Percentiles rank a stretch among this genome's conserved stretches.
Evolutionary conservation across 2,113 vertebrate genomes (phyloP).

Genomic region (Sebastes schlegelii): DNA sequence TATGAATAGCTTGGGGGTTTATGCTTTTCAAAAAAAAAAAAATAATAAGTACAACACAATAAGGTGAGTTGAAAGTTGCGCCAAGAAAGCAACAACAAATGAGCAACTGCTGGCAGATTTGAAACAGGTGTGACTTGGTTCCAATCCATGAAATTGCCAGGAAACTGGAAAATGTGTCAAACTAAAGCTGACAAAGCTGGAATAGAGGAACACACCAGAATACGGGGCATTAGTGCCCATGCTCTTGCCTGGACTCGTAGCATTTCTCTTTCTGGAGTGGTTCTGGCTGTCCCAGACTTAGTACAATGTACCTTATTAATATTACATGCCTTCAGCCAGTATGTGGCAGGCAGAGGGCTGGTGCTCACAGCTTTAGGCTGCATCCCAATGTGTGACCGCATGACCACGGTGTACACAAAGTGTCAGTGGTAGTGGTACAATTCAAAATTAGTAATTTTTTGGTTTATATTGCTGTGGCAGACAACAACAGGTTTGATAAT

Average conservation of each 20-base stretch:
- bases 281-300: not conserved
- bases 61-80: not conserved
- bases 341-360: conserved; percentile 26
- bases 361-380: conserved; percentile 5
- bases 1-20: not conserved
- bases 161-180: not conserved
- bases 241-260: not conserved
- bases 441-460: not conserved
- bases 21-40: not conserved
- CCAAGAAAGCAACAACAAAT: not conserved
- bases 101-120: not conserved
- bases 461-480: not conserved
- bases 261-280: conserved; percentile 8
- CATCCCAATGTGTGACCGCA: conserved; percentile 22
- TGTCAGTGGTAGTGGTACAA: not conserved
- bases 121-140: not conserved
- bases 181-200: not conserved
- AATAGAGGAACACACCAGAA: not conserved
- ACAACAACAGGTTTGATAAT: not conserved
- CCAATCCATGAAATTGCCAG: not conserved
- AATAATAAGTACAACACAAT: not conserved
- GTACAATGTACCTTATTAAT: conserved; percentile 33
- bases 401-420: not conserved
- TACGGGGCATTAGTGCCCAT: not conserved
- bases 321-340: conserved; percentile 21